Conservation (phyloP, 30 jellyfish, hydroid and myxozoan species). For the Aurelia aurita region DNA sequence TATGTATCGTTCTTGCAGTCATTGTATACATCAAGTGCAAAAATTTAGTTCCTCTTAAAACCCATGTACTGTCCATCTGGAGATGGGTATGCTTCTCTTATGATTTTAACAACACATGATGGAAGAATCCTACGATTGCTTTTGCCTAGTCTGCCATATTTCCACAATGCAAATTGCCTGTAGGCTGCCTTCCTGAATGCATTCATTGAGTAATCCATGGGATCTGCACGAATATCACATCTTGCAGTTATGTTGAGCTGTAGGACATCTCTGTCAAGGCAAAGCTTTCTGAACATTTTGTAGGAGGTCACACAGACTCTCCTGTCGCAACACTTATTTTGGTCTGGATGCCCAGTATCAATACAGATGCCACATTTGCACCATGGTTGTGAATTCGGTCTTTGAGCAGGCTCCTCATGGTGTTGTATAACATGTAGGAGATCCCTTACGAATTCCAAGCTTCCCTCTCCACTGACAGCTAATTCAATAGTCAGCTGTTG, state of each 20-base stretch:
- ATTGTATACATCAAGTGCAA: neutral
- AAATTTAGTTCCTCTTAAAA: constrained; percentile 6
- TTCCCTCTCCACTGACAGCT: constrained; percentile 26
- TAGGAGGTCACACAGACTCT: constrained; percentile 15
- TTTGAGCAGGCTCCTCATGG: constrained; percentile 6
- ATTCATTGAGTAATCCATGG: constrained; percentile 16
- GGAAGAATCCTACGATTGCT: constrained; percentile 46
- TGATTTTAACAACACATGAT: constrained; percentile 12
- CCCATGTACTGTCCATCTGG: constrained; percentile 50
- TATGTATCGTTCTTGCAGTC: neutral
- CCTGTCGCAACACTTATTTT: constrained; percentile 32
- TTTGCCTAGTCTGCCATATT: constrained; percentile 34
- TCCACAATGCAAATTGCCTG: constrained; percentile 48
- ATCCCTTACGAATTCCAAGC: constrained; percentile 12
- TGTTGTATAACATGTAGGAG: constrained; percentile 3
- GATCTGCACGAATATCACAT: constrained; percentile 37
- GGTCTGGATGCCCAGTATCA: constrained; percentile 9
- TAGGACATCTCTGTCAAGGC: constrained; percentile 15
- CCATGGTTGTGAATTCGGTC: constrained; percentile 6
- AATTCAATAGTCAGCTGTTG: constrained; percentile 15
- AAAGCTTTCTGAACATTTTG: constrained; percentile 9
- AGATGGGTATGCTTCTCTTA: constrained; percentile 38
- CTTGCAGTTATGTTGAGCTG: constrained; percentile 16
- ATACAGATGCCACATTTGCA: constrained; percentile 30
- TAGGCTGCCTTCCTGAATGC: constrained; percentile 42